Base-by-base conservation (phyloP, 2,888 invertebrate genomes). In the Drosophila gaucha region DNA sequence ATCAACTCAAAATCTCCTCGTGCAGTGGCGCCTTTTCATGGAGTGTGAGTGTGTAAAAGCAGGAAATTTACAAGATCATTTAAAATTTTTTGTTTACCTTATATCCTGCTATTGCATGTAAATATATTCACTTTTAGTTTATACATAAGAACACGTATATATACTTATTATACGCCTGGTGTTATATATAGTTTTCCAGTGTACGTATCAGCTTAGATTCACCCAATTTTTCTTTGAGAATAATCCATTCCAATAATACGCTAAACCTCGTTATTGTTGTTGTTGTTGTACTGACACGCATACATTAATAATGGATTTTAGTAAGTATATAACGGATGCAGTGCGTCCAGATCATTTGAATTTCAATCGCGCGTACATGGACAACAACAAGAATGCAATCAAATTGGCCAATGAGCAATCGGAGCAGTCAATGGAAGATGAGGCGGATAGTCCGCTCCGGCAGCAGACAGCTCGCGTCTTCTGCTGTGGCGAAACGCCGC, bases 291-390 rank as follows among this genome's bases (percentile, higher is more conserved):
- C 77, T 80, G 67, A 78, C 72, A 70, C 31, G 77, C 77, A 44
- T 58, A 49, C 85, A 36, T 66, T 67, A 44, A 43, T 49, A n/a
- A 43, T 47, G 75, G 68, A 69, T 47, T 57, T 57, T 80, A 91
- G 91, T 90, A 90, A 91, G 90, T 90, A 91, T 90, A 88, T 90
- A 90, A 90, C 84, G 78, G 73, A 76, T 82, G 80, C 79, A 70
- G 54, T 73, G 75, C 76, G 62, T 78, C 67, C 77, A 68, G 74
- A 74, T 68, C 79, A 74, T 72, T 76, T 79, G 70, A 73, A 79
- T 55, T 86, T 82, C 66, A 93, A 93, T 85, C 93, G 93, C 88
- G 90, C 93, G 43, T 91, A 90, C 36, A 93, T 93, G 93, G 87
- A 83, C 54, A 87, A 75, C 39, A 85, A 75, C 44, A 68, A 83